phyloP scores from a whole-genome alignment of 2,888 invertebrate species.

The Hirtodrosophila histrioides region DNA sequence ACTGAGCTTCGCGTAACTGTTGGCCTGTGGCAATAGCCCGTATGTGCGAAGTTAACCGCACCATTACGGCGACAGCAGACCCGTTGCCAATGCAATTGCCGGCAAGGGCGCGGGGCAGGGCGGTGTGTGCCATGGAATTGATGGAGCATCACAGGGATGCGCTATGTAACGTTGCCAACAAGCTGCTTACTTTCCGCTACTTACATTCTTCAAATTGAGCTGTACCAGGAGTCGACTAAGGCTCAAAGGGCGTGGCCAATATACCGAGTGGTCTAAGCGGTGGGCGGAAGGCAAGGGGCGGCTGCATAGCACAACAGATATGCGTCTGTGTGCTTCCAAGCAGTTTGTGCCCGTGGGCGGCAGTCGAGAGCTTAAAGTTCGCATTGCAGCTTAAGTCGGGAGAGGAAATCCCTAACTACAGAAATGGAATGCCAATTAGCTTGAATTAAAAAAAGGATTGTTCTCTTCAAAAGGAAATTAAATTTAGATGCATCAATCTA shows the following conservation, averaged over 20 bases:
- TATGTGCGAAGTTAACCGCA: conserved; percentile 24
- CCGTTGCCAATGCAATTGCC: too few species aligned
- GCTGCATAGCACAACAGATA: too few species aligned
- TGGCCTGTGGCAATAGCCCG: not conserved
- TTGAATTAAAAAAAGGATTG: too few species aligned
- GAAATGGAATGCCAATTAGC: too few species aligned
- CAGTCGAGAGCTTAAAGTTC: too few species aligned
- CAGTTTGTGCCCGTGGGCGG: too few species aligned
- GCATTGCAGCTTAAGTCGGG: too few species aligned
- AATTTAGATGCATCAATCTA: too few species aligned
- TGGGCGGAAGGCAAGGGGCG: not conserved
- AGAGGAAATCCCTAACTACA: too few species aligned
- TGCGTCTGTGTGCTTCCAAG: too few species aligned
- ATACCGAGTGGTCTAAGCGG: not conserved
- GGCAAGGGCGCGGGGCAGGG: not conserved
- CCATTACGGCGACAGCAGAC: not conserved
- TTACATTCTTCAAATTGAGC: conserved; percentile 26
- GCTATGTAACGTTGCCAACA: conserved; percentile 30
- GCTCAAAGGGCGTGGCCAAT: conserved; percentile 18
- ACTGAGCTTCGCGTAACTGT: too few species aligned
- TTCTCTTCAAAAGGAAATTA: too few species aligned
- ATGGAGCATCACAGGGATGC: conserved; percentile 32
- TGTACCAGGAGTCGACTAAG: conserved; percentile 1
- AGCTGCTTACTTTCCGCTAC: conserved; percentile 18
- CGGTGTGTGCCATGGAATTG: conserved; percentile 29